phyloP scores from a whole-genome alignment of 2,888 invertebrate species.

The Caenorhabditis doughertyi region DNA sequence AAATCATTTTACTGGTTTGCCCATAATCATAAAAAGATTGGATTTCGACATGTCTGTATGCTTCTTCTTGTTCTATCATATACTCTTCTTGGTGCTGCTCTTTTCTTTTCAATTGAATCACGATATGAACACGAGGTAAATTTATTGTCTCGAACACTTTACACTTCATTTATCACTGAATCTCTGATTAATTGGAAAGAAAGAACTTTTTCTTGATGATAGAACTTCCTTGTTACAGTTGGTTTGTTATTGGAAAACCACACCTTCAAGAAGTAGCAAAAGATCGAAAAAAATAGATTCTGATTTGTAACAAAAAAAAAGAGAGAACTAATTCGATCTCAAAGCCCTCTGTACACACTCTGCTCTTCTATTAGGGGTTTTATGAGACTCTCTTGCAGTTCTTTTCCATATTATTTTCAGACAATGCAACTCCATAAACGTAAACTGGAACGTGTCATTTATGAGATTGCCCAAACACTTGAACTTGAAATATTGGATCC shows the following conservation, averaged over 20 bases:
- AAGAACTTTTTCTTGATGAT: neutral
- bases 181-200: neutral
- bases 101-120: conserved; percentile 72
- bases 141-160: neutral
- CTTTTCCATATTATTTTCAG: conserved; percentile 23
- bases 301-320: too few species aligned
- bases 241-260: neutral
- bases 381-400: neutral
- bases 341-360: too few species aligned
- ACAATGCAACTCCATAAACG: conserved; percentile 54
- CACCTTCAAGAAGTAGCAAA: neutral
- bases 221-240: neutral
- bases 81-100: conserved; percentile 68
- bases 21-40: conserved; percentile 69
- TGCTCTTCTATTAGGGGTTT: too few species aligned
- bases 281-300: too few species aligned
- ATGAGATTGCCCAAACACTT: conserved; percentile 56
- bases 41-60: conserved; percentile 73
- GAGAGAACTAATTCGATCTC: too few species aligned
- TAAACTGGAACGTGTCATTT: conserved; percentile 56
- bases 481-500: conserved; percentile 64
- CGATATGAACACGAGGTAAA: conserved; percentile 66
- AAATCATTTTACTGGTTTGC: conserved; percentile 73
- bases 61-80: conserved; percentile 65
- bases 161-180: neutral